Evolutionary conservation across 2,113 vertebrate species (phyloP).

Genomic region (Callocephalon fimbriatum): DNA sequence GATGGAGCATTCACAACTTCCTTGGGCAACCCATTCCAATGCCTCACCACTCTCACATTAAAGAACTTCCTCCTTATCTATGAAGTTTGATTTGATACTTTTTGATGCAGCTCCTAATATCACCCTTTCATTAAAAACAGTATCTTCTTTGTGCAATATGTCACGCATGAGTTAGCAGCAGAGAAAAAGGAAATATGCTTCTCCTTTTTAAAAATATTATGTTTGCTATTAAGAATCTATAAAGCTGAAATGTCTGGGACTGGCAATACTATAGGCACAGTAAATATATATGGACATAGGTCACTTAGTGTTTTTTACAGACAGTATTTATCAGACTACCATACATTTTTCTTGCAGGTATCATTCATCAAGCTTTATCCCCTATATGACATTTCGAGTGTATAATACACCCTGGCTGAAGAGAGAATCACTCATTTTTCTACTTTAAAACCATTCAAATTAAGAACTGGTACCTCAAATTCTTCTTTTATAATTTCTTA

Average conservation of each 20-base stretch:
- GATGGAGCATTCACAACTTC: too few species aligned
- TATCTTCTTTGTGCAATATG: neutral
- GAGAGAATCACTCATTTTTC: neutral
- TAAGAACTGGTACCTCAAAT: neutral
- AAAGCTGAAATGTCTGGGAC: neutral
- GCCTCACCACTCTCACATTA: too few species aligned
- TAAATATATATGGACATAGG: neutral
- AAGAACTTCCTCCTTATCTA: too few species aligned
- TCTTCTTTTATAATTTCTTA: neutral
- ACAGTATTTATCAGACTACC: neutral
- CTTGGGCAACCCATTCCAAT: too few species aligned
- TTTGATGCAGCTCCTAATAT: too few species aligned
- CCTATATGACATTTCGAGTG: neutral
- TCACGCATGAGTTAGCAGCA: neutral
- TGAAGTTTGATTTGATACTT: too few species aligned
- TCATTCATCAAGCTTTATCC: neutral
- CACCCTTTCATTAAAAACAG: neutral
- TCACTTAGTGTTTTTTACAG: neutral
- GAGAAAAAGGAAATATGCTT: neutral
- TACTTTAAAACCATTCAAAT: neutral
- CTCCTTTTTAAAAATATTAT: neutral
- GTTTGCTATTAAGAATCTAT: neutral
- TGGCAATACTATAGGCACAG: neutral
- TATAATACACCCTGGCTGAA: neutral
- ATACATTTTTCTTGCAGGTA: neutral